phyloP scores from a whole-genome alignment of 2,888 invertebrate species.

The Omphaloscelis lunosa region DNA sequence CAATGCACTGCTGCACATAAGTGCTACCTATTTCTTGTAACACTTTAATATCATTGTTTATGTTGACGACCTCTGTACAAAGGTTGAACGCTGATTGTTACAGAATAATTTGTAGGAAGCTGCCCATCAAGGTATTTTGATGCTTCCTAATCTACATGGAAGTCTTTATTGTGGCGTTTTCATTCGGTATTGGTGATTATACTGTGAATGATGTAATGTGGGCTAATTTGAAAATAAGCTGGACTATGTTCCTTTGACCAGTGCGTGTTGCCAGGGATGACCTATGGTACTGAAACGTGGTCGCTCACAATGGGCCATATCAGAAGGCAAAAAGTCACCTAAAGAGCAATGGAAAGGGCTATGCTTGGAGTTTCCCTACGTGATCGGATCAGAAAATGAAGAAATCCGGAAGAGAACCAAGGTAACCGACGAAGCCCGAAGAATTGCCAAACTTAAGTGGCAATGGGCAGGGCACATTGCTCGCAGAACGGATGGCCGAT shows the following conservation, averaged over 20 bases:
- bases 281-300: no score
- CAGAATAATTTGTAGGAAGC: constrained; percentile 54
- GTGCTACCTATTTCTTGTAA: constrained; percentile 10
- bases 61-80: constrained; percentile 52
- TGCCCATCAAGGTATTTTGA: constrained; percentile 49
- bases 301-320: no score
- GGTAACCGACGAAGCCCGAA: no score
- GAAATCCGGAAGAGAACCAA: no score
- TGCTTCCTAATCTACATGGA: constrained; percentile 50
- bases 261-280: no score
- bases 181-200: constrained; percentile 1
- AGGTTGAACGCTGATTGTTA: constrained; percentile 54
- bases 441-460: no score
- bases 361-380: no score
- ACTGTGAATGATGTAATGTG: not conserved
- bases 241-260: not conserved
- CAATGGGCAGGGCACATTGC: no score
- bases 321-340: no score
- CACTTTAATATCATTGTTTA: constrained; percentile 47
- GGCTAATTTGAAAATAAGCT: constrained; percentile 28
- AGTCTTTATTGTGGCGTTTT: constrained; percentile 23
- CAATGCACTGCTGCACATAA: constrained; percentile 56
- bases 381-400: no score
- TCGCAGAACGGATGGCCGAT: no score
- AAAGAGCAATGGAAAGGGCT: no score